Conservation (phyloP, 2,797 vertebrate species). For the Malurus leucopterus region DNA sequence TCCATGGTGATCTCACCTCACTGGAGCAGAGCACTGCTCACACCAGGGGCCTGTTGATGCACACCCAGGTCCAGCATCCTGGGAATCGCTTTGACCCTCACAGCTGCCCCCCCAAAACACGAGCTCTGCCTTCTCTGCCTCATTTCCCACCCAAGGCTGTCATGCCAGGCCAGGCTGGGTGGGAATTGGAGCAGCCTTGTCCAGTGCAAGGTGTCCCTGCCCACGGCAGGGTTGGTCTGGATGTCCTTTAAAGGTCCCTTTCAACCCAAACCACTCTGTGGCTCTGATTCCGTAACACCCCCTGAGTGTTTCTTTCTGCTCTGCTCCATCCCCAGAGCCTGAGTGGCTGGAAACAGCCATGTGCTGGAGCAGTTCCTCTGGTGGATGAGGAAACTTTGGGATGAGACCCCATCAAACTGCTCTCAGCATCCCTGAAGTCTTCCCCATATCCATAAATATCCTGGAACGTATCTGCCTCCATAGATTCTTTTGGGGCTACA, state of each 20-base stretch:
- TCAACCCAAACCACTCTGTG: neutral
- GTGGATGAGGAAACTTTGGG: neutral
- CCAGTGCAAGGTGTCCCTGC: neutral
- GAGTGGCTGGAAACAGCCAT: neutral
- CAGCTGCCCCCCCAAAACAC: neutral
- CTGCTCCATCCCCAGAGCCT: rapidly evolving
- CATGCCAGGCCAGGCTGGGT: neutral
- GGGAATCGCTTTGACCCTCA: neutral
- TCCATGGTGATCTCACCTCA: neutral
- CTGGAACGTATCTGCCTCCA: neutral
- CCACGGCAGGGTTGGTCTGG: neutral
- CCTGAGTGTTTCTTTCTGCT: rapidly evolving
- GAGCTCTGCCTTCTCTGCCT: neutral
- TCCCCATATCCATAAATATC: rapidly evolving
- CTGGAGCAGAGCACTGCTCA: neutral
- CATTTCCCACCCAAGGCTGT: neutral
- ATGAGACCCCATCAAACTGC: neutral
- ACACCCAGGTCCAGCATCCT: rapidly evolving
- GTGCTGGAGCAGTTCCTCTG: neutral
- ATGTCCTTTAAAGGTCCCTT: neutral
- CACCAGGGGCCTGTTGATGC: rapidly evolving
- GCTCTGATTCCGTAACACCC: neutral
- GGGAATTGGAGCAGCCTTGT: neutral
- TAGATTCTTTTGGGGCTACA: rapidly evolving
- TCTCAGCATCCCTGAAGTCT: rapidly evolving